Percentiles rank a stretch among this genome's conserved stretches.
phyloP scores from a whole-genome alignment of 2,797 vertebrate genomes.

The Xiphophorus birchmanni region DNA sequence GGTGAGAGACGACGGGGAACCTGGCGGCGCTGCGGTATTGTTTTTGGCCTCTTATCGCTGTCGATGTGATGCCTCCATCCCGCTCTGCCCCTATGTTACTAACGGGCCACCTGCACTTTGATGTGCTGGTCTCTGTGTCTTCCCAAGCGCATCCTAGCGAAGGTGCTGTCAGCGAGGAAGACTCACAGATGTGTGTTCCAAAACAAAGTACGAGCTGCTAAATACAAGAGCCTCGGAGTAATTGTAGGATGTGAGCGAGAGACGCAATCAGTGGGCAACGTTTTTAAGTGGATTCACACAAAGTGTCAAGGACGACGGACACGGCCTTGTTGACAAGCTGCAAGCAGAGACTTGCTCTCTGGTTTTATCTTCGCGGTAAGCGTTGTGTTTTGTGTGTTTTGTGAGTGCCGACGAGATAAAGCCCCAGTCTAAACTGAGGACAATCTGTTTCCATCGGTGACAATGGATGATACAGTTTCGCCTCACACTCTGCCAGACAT shows the following conservation, averaged over 20 bases:
- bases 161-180: constrained; percentile 14
- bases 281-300: constrained; percentile 12
- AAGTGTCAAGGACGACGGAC: constrained; percentile 35
- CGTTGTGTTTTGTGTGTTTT: constrained; percentile 45
- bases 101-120: constrained; percentile 73
- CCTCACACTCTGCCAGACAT: constrained; percentile 18
- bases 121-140: constrained; percentile 42
- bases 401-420: constrained; percentile 49
- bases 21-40: constrained; percentile 37
- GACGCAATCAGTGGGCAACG: constrained; percentile 9
- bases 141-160: not conserved
- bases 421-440: constrained; percentile 55
- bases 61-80: constrained; percentile 65
- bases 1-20: constrained; percentile 53
- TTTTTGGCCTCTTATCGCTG: constrained; percentile 70
- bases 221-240: not conserved
- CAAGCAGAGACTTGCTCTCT: constrained; percentile 47
- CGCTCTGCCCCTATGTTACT: constrained; percentile 63
- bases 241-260: constrained; percentile 27
- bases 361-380: constrained; percentile 45
- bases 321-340: constrained; percentile 34
- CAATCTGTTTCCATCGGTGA: constrained; percentile 36
- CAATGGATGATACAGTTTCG: constrained; percentile 37
- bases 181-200: not conserved
- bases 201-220: not conserved